Percentiles rank a stretch among this genome's conserved stretches.
Conservation (phyloP, 2,888 invertebrate species). For the Rhodophaea formosa region DNA sequence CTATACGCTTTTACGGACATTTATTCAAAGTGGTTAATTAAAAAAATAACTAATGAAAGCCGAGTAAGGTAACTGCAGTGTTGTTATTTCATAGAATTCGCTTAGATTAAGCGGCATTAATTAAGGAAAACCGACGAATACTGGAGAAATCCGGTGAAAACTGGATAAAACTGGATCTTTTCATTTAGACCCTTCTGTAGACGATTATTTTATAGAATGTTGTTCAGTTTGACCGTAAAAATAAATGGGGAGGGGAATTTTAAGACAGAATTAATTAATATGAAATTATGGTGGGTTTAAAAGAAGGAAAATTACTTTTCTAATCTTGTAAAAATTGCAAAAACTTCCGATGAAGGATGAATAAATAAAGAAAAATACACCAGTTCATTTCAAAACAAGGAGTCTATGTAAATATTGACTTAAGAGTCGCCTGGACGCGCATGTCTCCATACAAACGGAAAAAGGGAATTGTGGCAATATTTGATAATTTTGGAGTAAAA, state of each 20-base stretch:
- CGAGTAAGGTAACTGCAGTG: background rate
- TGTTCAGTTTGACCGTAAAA: background rate
- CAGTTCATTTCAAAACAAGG: no score
- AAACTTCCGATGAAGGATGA: no score
- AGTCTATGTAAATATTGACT: no score
- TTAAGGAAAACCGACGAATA: constrained; percentile 5
- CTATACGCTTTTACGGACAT: background rate
- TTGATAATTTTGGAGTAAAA: no score
- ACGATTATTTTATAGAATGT: background rate
- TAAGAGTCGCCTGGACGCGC: no score
- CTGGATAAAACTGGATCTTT: background rate
- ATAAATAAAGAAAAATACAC: no score
- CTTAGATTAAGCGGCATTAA: constrained; percentile 14
- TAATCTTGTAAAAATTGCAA: no score
- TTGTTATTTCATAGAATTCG: constrained; percentile 3
- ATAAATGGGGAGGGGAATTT: background rate
- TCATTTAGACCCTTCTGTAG: background rate
- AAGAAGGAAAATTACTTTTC: no score
- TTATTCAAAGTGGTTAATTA: constrained; percentile 21
- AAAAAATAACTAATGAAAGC: constrained; percentile 14
- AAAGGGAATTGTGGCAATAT: no score
- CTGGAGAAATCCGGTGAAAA: background rate
- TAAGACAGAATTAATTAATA: background rate
- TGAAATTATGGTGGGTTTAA: no score
- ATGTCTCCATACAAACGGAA: no score